Evolutionary conservation across 2,888 invertebrate species (phyloP).

Genomic region (Monoplex corrugatus): DNA sequence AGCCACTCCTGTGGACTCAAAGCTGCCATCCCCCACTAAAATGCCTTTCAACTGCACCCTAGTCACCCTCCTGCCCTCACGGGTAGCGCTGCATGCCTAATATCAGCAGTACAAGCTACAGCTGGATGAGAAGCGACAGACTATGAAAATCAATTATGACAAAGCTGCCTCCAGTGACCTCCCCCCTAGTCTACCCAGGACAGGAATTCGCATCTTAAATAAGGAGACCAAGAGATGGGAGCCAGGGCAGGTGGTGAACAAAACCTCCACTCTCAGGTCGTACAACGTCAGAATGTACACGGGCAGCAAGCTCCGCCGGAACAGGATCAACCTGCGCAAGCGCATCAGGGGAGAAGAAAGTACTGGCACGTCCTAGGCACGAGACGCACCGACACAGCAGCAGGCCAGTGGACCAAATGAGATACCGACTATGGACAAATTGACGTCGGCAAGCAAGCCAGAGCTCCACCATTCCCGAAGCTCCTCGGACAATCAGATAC

Average conservation of each 20-base stretch:
- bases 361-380: too few relatives aligned
- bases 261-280: not conserved
- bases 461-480: too few relatives aligned
- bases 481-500: too few relatives aligned
- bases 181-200: not conserved
- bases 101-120: not conserved
- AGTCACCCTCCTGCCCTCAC: not conserved
- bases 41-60: not conserved
- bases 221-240: not conserved
- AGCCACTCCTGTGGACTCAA: not conserved
- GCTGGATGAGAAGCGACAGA: not conserved
- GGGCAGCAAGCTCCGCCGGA: not conserved
- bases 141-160: constrained; percentile 16
- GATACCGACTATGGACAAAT: too few relatives aligned
- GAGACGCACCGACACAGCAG: too few relatives aligned
- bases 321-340: not conserved
- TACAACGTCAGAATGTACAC: not conserved
- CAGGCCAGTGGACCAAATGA: too few relatives aligned
- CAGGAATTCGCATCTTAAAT: not conserved
- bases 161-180: not conserved
- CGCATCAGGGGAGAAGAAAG: not conserved
- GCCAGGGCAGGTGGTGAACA: not conserved
- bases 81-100: not conserved
- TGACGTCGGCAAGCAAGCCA: too few relatives aligned
- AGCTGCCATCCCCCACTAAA: not conserved